Evolutionary conservation across 2,797 vertebrate species (phyloP), one percentile per base, ranked within the genome.

Genomic region (Moxostoma hubbsi): DNA sequence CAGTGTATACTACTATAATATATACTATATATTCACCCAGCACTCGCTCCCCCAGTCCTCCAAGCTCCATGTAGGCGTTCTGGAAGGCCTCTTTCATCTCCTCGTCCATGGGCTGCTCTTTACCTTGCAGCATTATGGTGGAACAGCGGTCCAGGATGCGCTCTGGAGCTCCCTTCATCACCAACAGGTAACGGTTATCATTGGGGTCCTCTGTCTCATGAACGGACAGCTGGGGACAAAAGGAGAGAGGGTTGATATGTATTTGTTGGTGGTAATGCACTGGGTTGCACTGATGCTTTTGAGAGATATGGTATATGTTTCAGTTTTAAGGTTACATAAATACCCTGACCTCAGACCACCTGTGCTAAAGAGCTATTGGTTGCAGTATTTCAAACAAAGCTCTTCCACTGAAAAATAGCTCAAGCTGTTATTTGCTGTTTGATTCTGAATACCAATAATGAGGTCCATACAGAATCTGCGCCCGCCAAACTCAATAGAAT

Each of bases 161-260:
- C 85, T 97, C 96, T 0, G 96, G 96, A 1, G 96, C 96, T 0
- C 96, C 96, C 92, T 97, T 97, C 96, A 97, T 97, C 86, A 97
- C 96, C 85, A 97, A 92, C 90, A 97, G 89, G 91, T 95, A 97
- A 59, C 96, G 95, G 90, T 96, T 97, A 87, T 97, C 96, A 0
- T 96, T 96, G 85, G 92, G 92, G 86, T 97, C 96, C 67, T 96
- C 95, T 0, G 95, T 96, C 87, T 97, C 96, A 0, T 97, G 96
- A 68, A 97, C 91, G 5, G 96, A 97, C 12, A 97, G 95, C 96
- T 97, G 82, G 0, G 45, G 12, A 15, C 0, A 70, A 13, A 18
- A 6, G 47, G 58, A 15, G 51, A 61, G 7, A 47, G 43, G 36
- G 36, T 36, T 36, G 36, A 36, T 36, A 36, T 36, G 36, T 36